Percentiles rank a stretch among this genome's conserved stretches.
phyloP scores from a whole-genome alignment of 2,797 vertebrate genomes.

The Syngnathus rostellatus region DNA sequence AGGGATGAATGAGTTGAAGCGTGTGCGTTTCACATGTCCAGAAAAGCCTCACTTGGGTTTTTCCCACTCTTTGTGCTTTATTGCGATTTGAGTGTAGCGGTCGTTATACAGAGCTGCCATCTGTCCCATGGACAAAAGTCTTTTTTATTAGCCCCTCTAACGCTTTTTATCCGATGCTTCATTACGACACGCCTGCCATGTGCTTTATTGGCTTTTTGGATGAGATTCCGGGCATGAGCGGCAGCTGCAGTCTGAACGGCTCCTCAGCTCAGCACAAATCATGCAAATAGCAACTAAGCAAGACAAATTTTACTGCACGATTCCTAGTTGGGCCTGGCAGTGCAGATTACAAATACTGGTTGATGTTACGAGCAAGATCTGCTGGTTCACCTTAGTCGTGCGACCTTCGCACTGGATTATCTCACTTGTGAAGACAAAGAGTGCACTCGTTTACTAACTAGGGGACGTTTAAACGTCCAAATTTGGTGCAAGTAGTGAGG shows the following conservation, averaged over 20 bases:
- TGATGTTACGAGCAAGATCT: no score
- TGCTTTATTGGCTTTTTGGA: conserved; percentile 3
- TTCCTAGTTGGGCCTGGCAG: background rate
- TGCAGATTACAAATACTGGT: no score
- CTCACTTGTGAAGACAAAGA: background rate
- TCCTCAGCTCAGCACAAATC: background rate
- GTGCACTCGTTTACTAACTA: background rate
- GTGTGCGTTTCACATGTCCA: background rate
- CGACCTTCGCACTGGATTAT: no score
- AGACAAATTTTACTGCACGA: background rate
- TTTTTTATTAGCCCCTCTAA: conserved; percentile 1
- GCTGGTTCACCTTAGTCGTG: no score
- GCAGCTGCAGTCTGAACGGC: background rate
- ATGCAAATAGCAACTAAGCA: background rate
- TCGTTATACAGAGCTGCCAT: background rate
- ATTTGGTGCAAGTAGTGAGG: background rate
- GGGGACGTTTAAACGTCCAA: background rate
- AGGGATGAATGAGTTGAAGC: background rate
- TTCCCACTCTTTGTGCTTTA: background rate
- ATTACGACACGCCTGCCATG: background rate
- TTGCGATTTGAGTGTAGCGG: background rate
- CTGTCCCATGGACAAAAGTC: background rate
- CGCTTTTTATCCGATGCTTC: background rate
- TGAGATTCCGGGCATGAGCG: background rate
- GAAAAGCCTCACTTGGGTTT: background rate